A percentile compares a stretch with the other conserved stretches of the same genome.
Evolutionary conservation across 2,113 vertebrate genomes (phyloP).

Genomic region (Tupaia tana): DNA sequence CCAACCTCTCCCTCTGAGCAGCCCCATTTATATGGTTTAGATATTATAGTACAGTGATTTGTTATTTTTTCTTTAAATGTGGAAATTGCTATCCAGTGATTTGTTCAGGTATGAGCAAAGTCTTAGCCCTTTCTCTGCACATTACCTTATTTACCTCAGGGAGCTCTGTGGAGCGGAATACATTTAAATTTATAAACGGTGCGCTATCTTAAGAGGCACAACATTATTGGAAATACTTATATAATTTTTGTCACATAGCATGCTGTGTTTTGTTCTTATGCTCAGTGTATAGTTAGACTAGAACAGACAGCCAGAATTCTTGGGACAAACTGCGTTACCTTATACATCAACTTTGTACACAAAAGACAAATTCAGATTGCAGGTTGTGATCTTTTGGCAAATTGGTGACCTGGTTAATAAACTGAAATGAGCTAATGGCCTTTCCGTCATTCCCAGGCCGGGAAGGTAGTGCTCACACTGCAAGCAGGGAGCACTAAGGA

Average conservation of each 20-base stretch:
- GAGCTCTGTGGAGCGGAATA: neutral
- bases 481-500: neutral
- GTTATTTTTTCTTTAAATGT: neutral
- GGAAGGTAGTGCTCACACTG: neutral
- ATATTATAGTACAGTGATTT: neutral
- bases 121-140: neutral
- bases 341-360: slow-evolving; percentile 63
- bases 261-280: slow-evolving; percentile 45
- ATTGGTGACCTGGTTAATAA: neutral
- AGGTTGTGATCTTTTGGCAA: neutral
- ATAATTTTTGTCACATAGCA: slow-evolving; percentile 74
- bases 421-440: neutral
- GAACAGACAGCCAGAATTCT: slow-evolving; percentile 73
- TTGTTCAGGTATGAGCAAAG: neutral
- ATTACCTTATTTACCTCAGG: neutral
- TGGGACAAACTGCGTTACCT: slow-evolving; percentile 38
- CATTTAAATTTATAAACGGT: neutral
- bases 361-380: neutral
- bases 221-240: neutral
- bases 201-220: neutral
- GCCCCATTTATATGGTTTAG: neutral
- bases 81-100: neutral
- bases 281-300: slow-evolving; percentile 67
- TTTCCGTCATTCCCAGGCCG: neutral
- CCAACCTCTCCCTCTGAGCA: neutral